Evolutionary conservation across 2,113 vertebrate genomes (phyloP).

Genomic region (Loxodonta africana): DNA sequence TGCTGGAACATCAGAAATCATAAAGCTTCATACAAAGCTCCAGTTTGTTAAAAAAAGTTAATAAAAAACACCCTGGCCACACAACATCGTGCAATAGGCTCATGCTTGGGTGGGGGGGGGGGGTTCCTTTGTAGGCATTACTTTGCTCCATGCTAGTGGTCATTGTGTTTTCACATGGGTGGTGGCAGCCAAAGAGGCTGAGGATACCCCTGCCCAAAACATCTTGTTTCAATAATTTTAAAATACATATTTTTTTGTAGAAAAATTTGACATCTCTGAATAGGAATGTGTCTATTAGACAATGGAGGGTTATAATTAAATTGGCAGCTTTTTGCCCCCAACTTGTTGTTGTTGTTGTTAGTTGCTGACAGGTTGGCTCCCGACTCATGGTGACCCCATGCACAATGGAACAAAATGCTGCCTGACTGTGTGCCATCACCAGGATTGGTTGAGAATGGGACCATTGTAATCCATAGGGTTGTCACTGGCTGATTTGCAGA

Average conservation of each 20-base stretch:
- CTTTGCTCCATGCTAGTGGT: neutral
- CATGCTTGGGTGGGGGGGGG: neutral
- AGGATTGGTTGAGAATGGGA: no score
- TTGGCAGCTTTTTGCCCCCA: neutral
- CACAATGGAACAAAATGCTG: no score
- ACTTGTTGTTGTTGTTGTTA: neutral
- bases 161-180: neutral
- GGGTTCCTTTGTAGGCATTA: neutral
- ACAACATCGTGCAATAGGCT: neutral
- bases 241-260: neutral
- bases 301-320: neutral
- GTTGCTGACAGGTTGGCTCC: neutral
- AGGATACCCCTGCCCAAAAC: neutral
- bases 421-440: no score
- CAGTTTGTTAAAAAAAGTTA: neutral
- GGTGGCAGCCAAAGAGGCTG: no score
- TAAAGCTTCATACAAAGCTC: neutral
- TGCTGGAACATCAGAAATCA: neutral
- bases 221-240: neutral
- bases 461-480: no score
- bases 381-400: no score
- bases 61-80: neutral
- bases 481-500: no score
- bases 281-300: neutral
- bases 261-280: neutral